Base-by-base conservation (phyloP, 2,888 invertebrate species). In the Caenorhabditis auriculariae region DNA sequence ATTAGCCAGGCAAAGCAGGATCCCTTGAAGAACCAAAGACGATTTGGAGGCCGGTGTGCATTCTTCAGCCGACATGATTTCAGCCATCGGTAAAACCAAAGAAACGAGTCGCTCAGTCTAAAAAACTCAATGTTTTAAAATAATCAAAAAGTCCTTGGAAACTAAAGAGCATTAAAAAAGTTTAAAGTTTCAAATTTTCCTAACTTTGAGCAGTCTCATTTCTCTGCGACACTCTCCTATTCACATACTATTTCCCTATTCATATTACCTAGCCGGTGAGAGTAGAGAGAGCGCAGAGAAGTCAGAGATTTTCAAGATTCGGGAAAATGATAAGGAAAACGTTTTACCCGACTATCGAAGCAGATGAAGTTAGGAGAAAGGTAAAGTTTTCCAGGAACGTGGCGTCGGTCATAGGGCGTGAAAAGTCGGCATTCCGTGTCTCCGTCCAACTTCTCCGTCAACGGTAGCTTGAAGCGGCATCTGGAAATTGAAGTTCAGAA, bases 291-390 rank as follows among this genome's bases (percentile, higher is more conserved):
- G n/a, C n/a, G n/a, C n/a, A n/a, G n/a, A n/a, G n/a, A n/a, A n/a
- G n/a, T n/a, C n/a, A n/a, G n/a, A n/a, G n/a, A n/a, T n/a, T n/a
- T n/a, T n/a, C n/a, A n/a, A 23, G n/a, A 12, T 0, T 17, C 12
- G 19, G 1, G 19, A 7, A 7, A n/a, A 17, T 21, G 19, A 39
- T n/a, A n/a, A n/a, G n/a, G n/a, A n/a, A n/a, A n/a, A n/a, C n/a
- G n/a, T n/a, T n/a, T 86, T 82, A 94, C 93, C 85, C 91, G 88
- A 83, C 95, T 95, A 81, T 91, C 90, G 82, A 95, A 98, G 83
- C 96, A 96, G 77, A 95, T 87, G 82, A 92, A 98, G 85, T 91
- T 93, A 80, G 90, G 89, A 0, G 95, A 95, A 46, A 98, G 85
- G 83, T 90, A 96, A 77, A 98, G 85, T 69, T 89, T 87, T 17